These are phyloP conservation scores for Sipunculus nudus DNA, from an alignment of 2,888 invertebrate genomes.

Conservation along the genomic window DNA sequence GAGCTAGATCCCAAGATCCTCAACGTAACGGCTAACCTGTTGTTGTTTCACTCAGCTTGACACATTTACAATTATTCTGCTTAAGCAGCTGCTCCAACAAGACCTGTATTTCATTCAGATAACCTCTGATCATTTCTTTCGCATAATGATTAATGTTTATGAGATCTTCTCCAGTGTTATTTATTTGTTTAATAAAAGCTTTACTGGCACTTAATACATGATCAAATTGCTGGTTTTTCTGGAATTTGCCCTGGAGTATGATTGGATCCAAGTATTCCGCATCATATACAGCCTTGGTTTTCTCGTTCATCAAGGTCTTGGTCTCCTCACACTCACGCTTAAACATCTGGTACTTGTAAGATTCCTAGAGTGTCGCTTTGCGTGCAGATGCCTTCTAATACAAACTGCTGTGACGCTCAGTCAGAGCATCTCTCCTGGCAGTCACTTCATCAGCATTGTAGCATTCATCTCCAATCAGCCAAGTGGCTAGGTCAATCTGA, in stretches of 20 bases:
- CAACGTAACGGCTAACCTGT: conserved; percentile 97
- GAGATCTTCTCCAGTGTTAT: conserved; percentile 85
- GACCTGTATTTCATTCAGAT: conserved; percentile 88
- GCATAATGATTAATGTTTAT: conserved; percentile 93
- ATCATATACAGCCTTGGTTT: conserved; percentile 80
- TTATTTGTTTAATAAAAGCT: conserved; percentile 93
- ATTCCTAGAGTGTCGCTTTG: conserved; percentile 89
- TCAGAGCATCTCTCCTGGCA: conserved; percentile 86
- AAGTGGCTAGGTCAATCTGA: conserved; percentile 96
- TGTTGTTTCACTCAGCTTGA: conserved; percentile 92
- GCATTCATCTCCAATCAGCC: conserved; percentile 96
- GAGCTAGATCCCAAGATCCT: conserved; percentile 98
- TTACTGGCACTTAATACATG: conserved; percentile 97
- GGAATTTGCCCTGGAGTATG: conserved; percentile 94
- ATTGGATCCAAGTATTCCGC: conserved; percentile 83
- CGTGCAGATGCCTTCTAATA: conserved; percentile 89
- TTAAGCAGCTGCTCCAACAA: conserved; percentile 91
- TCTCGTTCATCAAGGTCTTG: conserved; percentile 99
- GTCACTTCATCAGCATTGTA: conserved; percentile 99
- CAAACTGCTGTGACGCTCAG: conserved; percentile 86
- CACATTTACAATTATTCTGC: conserved; percentile 86
- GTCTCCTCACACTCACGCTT: conserved; percentile 99
- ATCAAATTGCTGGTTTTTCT: conserved; percentile 98
- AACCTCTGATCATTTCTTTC: conserved; percentile 71
- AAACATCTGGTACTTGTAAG: conserved; percentile 96